phyloP scores from a whole-genome alignment of 2,888 invertebrate genomes.

The Cerastis rubricosa region DNA sequence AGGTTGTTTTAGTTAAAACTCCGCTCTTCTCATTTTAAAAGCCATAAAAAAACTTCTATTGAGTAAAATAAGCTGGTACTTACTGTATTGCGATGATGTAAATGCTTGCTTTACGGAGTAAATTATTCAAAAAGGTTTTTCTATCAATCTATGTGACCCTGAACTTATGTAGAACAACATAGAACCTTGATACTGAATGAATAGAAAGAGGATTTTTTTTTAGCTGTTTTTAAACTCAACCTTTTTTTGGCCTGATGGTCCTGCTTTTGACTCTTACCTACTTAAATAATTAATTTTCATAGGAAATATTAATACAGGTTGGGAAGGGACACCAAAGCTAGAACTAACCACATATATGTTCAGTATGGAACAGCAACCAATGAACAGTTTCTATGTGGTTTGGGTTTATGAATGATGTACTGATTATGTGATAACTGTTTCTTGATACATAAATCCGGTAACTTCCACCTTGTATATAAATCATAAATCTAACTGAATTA shows the following conservation, averaged over 20 bases:
- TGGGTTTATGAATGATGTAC: no score
- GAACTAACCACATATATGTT: no score
- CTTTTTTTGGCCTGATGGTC: background rate
- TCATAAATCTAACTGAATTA: no score
- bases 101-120: no score
- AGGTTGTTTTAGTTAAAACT: background rate
- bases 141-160: background rate
- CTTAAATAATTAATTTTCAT: no score
- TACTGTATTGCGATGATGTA: background rate
- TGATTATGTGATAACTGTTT: no score
- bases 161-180: background rate
- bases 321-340: no score
- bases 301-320: no score
- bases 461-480: no score
- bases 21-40: background rate
- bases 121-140: background rate
- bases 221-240: background rate
- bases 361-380: no score
- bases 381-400: no score
- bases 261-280: background rate
- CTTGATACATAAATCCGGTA: no score
- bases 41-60: background rate
- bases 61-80: background rate
- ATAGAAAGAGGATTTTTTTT: background rate
- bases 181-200: constrained; percentile 12